Percentiles rank a stretch among this genome's conserved stretches.
Conservation (phyloP, 2,797 vertebrate species). For the Darevskia nairensis region DNA sequence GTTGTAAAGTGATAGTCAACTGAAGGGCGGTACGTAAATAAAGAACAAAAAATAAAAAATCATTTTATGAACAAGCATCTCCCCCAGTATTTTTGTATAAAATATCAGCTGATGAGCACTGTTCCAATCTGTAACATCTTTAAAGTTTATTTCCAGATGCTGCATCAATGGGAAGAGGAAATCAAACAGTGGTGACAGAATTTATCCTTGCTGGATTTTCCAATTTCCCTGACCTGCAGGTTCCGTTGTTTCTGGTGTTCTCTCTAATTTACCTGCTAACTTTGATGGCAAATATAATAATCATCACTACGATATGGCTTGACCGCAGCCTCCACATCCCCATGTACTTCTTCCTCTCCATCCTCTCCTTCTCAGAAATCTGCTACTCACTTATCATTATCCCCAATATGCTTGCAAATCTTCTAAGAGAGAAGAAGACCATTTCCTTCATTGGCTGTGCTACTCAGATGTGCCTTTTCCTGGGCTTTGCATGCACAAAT, state of each 20-base stretch:
- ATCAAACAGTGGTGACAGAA: no score
- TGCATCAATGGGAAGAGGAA: no score
- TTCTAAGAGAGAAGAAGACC: not conserved
- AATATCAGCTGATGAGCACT: no score
- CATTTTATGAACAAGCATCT: no score
- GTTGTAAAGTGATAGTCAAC: no score
- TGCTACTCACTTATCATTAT: not conserved
- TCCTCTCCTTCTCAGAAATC: not conserved
- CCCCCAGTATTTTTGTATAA: no score
- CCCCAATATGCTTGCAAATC: not conserved
- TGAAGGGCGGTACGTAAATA: no score
- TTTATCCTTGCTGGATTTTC: no score
- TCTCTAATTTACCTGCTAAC: not conserved
- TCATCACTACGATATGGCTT: not conserved
- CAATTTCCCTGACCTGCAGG: no score
- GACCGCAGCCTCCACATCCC: not conserved
- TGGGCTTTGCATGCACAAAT: constrained; percentile 59
- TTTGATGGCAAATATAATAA: not conserved
- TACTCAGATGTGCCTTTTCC: constrained; percentile 55
- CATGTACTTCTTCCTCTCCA: not conserved
- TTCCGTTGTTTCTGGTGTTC: no score
- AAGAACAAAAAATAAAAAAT: no score
- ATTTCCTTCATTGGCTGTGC: constrained; percentile 49
- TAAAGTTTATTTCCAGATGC: not conserved
- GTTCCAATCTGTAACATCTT: no score